Conservation (phyloP, 2,888 invertebrate species). For the Elmis aenea region DNA sequence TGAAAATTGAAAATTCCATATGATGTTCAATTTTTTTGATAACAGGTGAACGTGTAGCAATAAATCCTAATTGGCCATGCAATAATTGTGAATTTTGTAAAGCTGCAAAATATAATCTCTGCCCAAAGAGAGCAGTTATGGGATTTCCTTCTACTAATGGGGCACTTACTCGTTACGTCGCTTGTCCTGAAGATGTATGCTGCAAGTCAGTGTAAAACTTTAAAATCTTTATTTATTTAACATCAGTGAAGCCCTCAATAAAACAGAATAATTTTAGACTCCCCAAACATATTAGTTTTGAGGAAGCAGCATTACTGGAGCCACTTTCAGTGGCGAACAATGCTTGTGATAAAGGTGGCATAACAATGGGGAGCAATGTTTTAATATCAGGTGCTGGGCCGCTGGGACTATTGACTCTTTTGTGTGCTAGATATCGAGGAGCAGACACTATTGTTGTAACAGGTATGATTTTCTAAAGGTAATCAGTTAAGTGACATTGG, state of each 20-base stretch:
- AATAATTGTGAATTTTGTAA: slow-evolving; percentile 81
- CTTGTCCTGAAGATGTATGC: slow-evolving; percentile 86
- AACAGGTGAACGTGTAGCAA: slow-evolving; percentile 85
- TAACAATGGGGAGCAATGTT: slow-evolving; percentile 66
- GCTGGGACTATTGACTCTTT: slow-evolving; percentile 77
- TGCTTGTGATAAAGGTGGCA: slow-evolving; percentile 79
- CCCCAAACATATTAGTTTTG: slow-evolving; percentile 82
- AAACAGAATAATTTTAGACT: slow-evolving; percentile 52
- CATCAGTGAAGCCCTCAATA: too few species aligned
- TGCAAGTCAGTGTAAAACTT: slow-evolving; percentile 57
- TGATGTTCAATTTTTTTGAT: too few species aligned
- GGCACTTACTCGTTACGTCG: slow-evolving; percentile 79
- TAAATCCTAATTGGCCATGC: slow-evolving; percentile 92
- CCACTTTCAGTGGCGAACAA: slow-evolving; percentile 92
- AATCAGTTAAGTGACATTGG: too few species aligned
- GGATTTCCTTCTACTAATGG: slow-evolving; percentile 93
- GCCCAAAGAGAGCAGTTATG: slow-evolving; percentile 80
- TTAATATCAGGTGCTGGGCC: slow-evolving; percentile 85
- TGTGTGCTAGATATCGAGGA: slow-evolving; percentile 81
- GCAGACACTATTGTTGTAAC: slow-evolving; percentile 52
- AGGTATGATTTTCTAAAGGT: too few species aligned
- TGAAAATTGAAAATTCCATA: too few species aligned
- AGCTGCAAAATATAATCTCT: slow-evolving; percentile 85
- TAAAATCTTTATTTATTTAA: not conserved
- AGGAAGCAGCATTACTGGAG: slow-evolving; percentile 91